phyloP scores from a whole-genome alignment of 2,888 invertebrate species.

The Tromatobia lineatoria region DNA sequence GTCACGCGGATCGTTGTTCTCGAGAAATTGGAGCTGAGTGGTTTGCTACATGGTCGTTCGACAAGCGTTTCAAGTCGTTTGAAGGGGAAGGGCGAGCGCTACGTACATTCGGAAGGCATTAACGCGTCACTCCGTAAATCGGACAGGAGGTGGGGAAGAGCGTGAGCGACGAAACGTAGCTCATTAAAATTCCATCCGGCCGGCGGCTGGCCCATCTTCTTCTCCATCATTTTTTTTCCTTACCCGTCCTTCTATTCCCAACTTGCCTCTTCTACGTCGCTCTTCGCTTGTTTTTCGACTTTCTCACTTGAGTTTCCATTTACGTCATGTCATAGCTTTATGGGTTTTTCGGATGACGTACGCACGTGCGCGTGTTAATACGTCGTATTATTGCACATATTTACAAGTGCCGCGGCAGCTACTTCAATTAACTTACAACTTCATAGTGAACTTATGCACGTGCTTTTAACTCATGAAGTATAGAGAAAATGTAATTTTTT shows the following conservation, averaged over 20 bases:
- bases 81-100: constrained; percentile 53
- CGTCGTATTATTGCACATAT: constrained; percentile 25
- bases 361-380: constrained; percentile 12
- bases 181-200: constrained; percentile 83
- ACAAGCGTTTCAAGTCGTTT: constrained; percentile 38
- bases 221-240: constrained; percentile 19
- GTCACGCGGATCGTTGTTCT: not conserved
- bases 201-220: constrained; percentile 47
- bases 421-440: constrained; percentile 5
- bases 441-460: no score
- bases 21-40: constrained; percentile 35
- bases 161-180: constrained; percentile 77
- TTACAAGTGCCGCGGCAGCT: constrained; percentile 34
- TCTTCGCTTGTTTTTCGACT: constrained; percentile 42
- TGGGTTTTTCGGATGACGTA: constrained; percentile 50
- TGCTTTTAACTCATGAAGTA: not conserved
- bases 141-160: constrained; percentile 69
- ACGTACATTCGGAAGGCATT: constrained; percentile 79
- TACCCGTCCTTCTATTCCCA: constrained; percentile 40
- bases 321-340: constrained; percentile 64
- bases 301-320: constrained; percentile 61
- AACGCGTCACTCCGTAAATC: constrained; percentile 78
- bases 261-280: constrained; percentile 19
- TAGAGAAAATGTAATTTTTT: not conserved
- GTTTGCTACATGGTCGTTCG: constrained; percentile 22